Evolutionary conservation across 1,140 invertebrate species (phyloP), one percentile per base, ranked within the genome.

Genomic region (Drosophila sulfurigaster): DNA sequence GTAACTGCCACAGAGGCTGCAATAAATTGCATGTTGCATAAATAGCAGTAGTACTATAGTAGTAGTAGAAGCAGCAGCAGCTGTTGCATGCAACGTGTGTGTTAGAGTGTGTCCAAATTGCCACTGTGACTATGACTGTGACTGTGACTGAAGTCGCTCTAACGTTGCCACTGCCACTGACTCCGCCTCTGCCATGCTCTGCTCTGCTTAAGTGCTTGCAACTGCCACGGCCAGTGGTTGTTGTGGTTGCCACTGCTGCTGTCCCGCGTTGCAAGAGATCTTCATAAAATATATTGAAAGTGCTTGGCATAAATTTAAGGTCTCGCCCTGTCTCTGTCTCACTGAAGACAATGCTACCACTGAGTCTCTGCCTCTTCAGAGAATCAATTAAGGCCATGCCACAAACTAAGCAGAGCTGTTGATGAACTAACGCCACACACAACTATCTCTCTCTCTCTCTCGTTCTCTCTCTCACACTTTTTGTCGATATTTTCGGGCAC

Each of bases 21-120:
- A 83, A 83, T 83, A 85, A 83, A 83, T 85, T 85, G 81, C 81
- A 77, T 73, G 73, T 66, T 80, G 81, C 78, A 81, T 70, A 66
- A 75, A 75, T 76, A 58, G 81, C 64, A 49, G 79, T 48, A 60
- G 79, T 68, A 45, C 67, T 16, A 56, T 6, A 3, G 79, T 63
- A 54, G 67, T 3, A 56, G 28, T 6, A 56, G 62, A 7, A 38
- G 46, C 77, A 30, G 64, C 41, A 49, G 80, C 81, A 82, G 80
- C 76, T 82, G 80, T 83, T 82, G 71, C 81, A 82, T 79, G 57
- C 82, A 72, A 25, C 15, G 32, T 62, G 70, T 20, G 74, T 69
- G 68, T 62, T 77, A 62, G 35, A 57, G 38, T 69, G 13, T 68
- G 64, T 64, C 51, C 70, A 75, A 75, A 82, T 75, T 81, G 81